Conservation (phyloP, 1,140 invertebrate species). For the Lanistes nyassanus region DNA sequence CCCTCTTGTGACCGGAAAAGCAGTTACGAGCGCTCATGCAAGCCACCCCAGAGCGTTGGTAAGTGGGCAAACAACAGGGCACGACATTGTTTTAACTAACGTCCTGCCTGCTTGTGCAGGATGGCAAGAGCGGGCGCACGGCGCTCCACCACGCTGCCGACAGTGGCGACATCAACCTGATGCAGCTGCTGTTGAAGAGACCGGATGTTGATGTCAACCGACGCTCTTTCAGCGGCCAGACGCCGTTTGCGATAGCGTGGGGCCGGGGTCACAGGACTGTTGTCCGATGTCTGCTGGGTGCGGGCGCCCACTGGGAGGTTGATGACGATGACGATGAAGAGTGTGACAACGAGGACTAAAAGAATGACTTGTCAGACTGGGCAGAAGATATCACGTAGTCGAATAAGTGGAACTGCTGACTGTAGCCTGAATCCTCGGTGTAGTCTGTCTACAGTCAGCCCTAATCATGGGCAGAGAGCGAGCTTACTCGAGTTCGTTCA, state of each 20-base stretch:
- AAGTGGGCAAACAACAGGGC: not conserved
- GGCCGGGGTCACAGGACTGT: constrained; percentile 31
- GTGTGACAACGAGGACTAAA: not conserved
- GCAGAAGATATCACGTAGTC: no score
- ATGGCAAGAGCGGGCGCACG: constrained; percentile 48
- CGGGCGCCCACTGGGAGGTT: constrained; percentile 19
- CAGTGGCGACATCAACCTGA: constrained; percentile 21
- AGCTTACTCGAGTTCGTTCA: no score
- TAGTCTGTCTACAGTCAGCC: no score
- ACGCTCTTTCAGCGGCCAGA: constrained; percentile 36
- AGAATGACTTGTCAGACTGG: no score
- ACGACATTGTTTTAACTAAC: not conserved
- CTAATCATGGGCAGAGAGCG: no score
- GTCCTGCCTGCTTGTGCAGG: constrained; percentile 17
- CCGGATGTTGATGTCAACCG: constrained; percentile 32
- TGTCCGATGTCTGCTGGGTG: not conserved
- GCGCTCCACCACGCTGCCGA: constrained; percentile 45
- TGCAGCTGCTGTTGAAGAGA: constrained; percentile 30
- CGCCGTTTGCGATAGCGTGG: constrained; percentile 30
- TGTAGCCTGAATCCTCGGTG: no score
- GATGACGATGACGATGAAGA: constrained; percentile 5
- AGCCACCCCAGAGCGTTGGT: not conserved
- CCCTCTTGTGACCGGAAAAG: not conserved
- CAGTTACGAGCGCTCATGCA: not conserved
- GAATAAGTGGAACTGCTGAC: no score